phyloP scores from a whole-genome alignment of 2,888 invertebrate species.

The Polia nebulosa region DNA sequence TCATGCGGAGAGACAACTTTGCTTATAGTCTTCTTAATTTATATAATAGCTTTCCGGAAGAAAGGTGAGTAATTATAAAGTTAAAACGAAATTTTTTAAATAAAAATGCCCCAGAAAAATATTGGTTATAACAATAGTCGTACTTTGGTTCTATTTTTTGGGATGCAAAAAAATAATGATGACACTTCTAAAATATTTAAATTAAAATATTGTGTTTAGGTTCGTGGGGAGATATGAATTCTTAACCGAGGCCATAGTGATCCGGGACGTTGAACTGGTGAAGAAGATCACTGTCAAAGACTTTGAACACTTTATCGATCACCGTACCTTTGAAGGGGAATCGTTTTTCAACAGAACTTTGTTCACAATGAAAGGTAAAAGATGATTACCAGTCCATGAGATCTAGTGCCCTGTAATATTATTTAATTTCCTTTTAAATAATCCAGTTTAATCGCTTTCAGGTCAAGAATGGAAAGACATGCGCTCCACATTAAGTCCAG shows the following conservation, averaged over 20 bases:
- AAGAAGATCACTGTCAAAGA: slow-evolving; percentile 89
- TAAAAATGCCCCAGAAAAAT: no score
- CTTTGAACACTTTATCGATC: slow-evolving; percentile 89
- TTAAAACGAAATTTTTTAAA: no score
- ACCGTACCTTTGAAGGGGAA: slow-evolving; percentile 80
- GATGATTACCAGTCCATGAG: no score
- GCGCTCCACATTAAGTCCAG: slow-evolving; percentile 83
- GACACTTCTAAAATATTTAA: no score
- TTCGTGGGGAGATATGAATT: slow-evolving; percentile 85
- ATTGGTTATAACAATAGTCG: no score
- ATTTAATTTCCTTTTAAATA: neutral
- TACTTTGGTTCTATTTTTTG: neutral
- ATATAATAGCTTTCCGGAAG: slow-evolving; percentile 71
- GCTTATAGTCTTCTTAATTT: slow-evolving; percentile 57
- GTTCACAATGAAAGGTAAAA: slow-evolving; percentile 84
- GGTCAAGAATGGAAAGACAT: slow-evolving; percentile 79
- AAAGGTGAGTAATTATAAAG: slow-evolving; percentile 63
- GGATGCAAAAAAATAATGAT: no score
- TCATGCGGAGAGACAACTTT: slow-evolving; percentile 60
- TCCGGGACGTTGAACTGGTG: slow-evolving; percentile 87
- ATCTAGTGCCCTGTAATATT: neutral
- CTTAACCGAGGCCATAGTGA: slow-evolving; percentile 74
- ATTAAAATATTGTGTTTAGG: slow-evolving; percentile 57
- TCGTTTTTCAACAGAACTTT: slow-evolving; percentile 88
- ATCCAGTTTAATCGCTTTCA: slow-evolving; percentile 34